Evolutionary conservation across 2,888 invertebrate species (phyloP).

Genomic region (Drosophila incognita): DNA sequence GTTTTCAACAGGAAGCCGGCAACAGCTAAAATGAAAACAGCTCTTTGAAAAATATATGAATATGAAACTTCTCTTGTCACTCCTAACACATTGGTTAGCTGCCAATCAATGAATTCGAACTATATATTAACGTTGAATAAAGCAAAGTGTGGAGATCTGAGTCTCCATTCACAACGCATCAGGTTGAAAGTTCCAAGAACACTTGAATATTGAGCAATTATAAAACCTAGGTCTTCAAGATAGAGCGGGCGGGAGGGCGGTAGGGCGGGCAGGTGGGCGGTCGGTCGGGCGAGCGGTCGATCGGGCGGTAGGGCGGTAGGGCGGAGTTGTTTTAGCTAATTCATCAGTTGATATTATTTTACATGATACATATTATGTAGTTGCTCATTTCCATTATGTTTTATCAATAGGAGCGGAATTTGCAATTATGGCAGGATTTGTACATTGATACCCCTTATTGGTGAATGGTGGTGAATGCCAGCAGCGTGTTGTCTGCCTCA

Average conservation of each 20-base stretch:
- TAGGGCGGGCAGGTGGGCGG: too few species aligned
- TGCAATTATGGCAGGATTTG: too few species aligned
- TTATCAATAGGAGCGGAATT: too few species aligned
- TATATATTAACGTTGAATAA: background rate
- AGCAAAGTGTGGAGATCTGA: background rate
- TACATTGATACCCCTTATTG: too few species aligned
- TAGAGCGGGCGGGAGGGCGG: too few species aligned
- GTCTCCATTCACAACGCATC: background rate
- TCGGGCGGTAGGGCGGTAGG: too few species aligned
- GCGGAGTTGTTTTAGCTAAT: too few species aligned
- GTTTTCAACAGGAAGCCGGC: conserved; percentile 10
- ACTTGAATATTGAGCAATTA: background rate
- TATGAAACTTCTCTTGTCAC: background rate
- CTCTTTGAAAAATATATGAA: background rate
- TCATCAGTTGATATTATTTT: too few species aligned
- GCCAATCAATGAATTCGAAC: background rate
- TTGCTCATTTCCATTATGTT: too few species aligned
- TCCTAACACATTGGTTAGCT: background rate
- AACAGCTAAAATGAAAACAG: background rate
- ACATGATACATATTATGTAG: too few species aligned
- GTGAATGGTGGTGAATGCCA: conserved; percentile 78
- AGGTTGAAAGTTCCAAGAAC: background rate
- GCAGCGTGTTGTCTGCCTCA: conserved; percentile 70
- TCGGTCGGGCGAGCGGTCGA: too few species aligned
- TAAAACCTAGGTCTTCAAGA: background rate